These are phyloP conservation scores for Andricus grossulariae DNA, from an alignment of 1,140 invertebrate genomes.

Conservation along the genomic window DNA sequence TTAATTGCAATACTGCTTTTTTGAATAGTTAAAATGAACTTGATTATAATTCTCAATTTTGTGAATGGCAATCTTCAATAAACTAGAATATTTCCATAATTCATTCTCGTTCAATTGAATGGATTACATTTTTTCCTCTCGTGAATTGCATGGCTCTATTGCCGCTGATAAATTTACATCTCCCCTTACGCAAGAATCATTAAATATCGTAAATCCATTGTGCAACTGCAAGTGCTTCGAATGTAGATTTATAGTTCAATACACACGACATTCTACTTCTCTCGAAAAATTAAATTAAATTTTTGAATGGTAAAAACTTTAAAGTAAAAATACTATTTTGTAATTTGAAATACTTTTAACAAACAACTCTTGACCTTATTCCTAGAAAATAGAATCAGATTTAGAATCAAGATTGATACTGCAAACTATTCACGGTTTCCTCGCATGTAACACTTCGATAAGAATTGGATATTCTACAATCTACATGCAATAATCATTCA, in stretches of 20 bases:
- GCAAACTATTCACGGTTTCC: too few species aligned
- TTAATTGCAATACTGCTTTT: too few species aligned
- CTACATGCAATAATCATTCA: neutral
- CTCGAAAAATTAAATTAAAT: too few species aligned
- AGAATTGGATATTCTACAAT: too few species aligned
- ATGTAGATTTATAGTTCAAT: neutral
- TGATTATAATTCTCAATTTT: neutral
- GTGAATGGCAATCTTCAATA: neutral
- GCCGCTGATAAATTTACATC: conserved; percentile 13
- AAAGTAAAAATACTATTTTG: too few species aligned
- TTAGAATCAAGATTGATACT: too few species aligned
- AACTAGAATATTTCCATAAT: neutral
- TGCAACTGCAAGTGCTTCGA: neutral
- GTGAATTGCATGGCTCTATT: neutral
- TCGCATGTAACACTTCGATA: too few species aligned
- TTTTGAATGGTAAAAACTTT: too few species aligned
- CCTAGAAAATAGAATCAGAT: too few species aligned
- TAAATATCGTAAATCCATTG: neutral
- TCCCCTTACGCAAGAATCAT: conserved; percentile 8
- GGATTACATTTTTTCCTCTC: conserved; percentile 13
- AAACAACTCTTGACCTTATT: too few species aligned
- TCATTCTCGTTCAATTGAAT: neutral
- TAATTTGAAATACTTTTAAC: too few species aligned
- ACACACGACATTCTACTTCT: neutral
- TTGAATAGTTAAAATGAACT: too few species aligned